Base-by-base conservation (phyloP, 2,888 invertebrate genomes). In the Agrilus cyanescens region DNA sequence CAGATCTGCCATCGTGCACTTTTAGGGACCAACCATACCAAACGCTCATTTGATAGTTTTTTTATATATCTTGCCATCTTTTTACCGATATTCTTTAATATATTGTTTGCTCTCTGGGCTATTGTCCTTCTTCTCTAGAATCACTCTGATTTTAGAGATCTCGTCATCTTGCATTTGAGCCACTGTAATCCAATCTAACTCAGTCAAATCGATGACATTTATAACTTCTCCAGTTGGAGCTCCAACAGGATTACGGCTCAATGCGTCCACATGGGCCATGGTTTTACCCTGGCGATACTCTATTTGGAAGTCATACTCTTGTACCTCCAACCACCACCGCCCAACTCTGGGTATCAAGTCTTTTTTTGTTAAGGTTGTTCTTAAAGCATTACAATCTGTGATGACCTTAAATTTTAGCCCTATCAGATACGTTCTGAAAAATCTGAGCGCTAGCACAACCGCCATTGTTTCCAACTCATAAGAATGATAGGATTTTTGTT, bases 301-400 rank as follows among this genome's bases (percentile, higher is more conserved):
- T 6, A 41, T 45, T 1, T 33, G 32, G 38, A 45, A 45, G 5
- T 25, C 38, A 16, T 32, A 46, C 29, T 45, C 45, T 36, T 45
- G 44, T 4, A 45, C 18, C 16, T 36, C 12, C n/a, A n/a, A n/a
- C n/a, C n/a, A n/a, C n/a, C n/a, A n/a, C n/a, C n/a, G n/a, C n/a
- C n/a, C n/a, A n/a, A 49, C 32, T 12, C 45, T 8, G 12, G 43
- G 47, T 10, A 40, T 35, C 10, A 45, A n/a, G n/a, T 44, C 41
- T 32, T 41, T 39, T 35, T 50, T 46, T 7, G 35, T 29, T 18
- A 47, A 30, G 4, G 49, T 32, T 4, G 32, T 41, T 31, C 36
- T 29, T 12, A 43, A 44, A 15, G 50, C 50, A 25, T 43, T 49
- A 34, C 52, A 55, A 32, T 55, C 51, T 12, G 54, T 55, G 4